A percentile compares a stretch with the other conserved stretches of the same genome.
Evolutionary conservation across 2,888 invertebrate species (phyloP).

Genomic region (Drosophila mimica): DNA sequence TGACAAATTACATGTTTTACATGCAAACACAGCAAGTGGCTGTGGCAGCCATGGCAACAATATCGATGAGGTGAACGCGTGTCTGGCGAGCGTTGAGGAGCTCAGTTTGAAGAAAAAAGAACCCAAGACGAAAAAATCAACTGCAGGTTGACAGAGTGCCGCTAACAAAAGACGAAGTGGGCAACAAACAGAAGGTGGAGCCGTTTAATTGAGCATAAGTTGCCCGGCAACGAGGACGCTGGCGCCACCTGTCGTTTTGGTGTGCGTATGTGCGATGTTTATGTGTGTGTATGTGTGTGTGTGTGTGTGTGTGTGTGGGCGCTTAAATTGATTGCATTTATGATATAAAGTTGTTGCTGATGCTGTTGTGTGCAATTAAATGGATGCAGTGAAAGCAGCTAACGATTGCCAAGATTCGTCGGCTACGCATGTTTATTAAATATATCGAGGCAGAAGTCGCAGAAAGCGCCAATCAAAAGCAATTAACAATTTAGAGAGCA

Average conservation of each 20-base stretch:
- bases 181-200: slow-evolving; percentile 17
- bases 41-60: slow-evolving; percentile 38
- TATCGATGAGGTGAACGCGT: slow-evolving; percentile 61
- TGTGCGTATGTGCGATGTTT: neutral
- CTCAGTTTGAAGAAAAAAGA: neutral
- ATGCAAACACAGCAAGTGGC: slow-evolving; percentile 67
- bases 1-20: slow-evolving; percentile 74
- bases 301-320: slow-evolving; percentile 10
- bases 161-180: slow-evolving; percentile 44
- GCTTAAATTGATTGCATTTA: slow-evolving; percentile 60
- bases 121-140: slow-evolving; percentile 12
- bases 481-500: slow-evolving; percentile 50
- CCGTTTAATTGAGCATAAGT: slow-evolving; percentile 58
- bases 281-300: neutral
- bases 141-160: slow-evolving; percentile 50
- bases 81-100: slow-evolving; percentile 32
- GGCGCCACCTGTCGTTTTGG: slow-evolving; percentile 53
- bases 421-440: slow-evolving; percentile 46
- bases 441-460: slow-evolving; percentile 15
- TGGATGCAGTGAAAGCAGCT: slow-evolving; percentile 47
- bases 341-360: slow-evolving; percentile 46
- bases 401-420: slow-evolving; percentile 38
- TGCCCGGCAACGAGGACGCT: slow-evolving; percentile 42
- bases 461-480: slow-evolving; percentile 33
- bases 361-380: slow-evolving; percentile 27